Evolutionary conservation across 2,113 vertebrate species (phyloP), one percentile per base, ranked within the genome.

Genomic region (Girardinichthys multiradiatus): DNA sequence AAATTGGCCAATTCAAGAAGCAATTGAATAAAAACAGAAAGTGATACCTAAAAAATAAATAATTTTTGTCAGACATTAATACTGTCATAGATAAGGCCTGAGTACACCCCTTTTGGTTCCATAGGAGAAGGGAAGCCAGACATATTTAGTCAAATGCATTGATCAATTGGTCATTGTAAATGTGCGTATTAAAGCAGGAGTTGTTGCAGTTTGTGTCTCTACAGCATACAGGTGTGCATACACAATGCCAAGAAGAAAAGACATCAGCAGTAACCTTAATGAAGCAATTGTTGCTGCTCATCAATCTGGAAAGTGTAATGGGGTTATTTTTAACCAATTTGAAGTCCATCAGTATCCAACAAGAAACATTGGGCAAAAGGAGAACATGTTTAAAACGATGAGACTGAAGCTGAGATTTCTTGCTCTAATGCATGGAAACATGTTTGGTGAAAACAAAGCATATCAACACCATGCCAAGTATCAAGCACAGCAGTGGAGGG

Each of bases 21-120:
- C 62, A 57, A 35, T 31, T 51, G 1, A 13, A 69, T 61, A 35
- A 85, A 73, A 73, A 61, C 64, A 66, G 48, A 58, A 74, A 57
- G 27, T 17, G 9, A 63, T 26, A 24, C 12, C 42, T 17, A 45
- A 45, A 42, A 39, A 51, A 28, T n/a, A 63, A 29, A 17, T 62
- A 29, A 9, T 29, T 21, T 57, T 24, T 39, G 19, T 59, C 27
- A 26, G 17, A 35, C 63, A 48, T n/a, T 57, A 14, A 26, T 61
- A 57, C n/a, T 37, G 62, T 13, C 37, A 39, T 54, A 54, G 17
- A 54, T 7, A n/a, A 54, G 24, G 9, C 48, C 24, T 10, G 9
- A 24, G 8, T 9, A 54, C 19, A 54, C 2, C 5, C 42, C 8
- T 21, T n/a, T 8, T n/a, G 21, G 48, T n/a, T 54, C 24, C 48